Evolutionary conservation across 2,797 vertebrate species (phyloP).

Genomic region (Artibeus lituratus): DNA sequence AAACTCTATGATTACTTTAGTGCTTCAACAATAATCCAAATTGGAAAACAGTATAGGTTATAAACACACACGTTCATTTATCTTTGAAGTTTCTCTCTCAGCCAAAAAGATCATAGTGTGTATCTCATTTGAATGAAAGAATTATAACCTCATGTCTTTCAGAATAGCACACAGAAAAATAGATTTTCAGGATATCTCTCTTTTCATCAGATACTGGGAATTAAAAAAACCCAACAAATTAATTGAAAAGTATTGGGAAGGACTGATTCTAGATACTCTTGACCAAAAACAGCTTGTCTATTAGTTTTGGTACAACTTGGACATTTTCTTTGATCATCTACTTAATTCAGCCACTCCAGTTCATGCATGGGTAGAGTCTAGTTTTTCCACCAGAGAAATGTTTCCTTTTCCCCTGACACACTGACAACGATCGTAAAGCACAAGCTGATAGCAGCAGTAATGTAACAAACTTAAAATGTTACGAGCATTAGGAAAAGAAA

Average conservation of each 20-base stretch:
- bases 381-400: background rate
- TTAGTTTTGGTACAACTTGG: background rate
- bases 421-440: background rate
- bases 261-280: background rate
- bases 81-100: conserved; percentile 37
- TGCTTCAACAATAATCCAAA: background rate
- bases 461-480: background rate
- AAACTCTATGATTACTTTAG: background rate
- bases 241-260: background rate
- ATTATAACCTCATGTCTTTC: conserved; percentile 1
- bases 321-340: conserved; percentile 8
- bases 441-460: background rate
- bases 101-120: background rate
- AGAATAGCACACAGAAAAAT: background rate
- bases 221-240: background rate
- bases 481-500: background rate
- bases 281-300: background rate
- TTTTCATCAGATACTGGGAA: background rate
- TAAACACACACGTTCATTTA: background rate
- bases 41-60: background rate
- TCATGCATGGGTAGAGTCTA: background rate
- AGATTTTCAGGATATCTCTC: conserved; percentile 28
- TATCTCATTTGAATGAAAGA: background rate
- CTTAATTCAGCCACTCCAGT: background rate
- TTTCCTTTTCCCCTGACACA: conserved; percentile 33